phyloP scores from a whole-genome alignment of 2,888 invertebrate genomes.

The Acronicta leporina region DNA sequence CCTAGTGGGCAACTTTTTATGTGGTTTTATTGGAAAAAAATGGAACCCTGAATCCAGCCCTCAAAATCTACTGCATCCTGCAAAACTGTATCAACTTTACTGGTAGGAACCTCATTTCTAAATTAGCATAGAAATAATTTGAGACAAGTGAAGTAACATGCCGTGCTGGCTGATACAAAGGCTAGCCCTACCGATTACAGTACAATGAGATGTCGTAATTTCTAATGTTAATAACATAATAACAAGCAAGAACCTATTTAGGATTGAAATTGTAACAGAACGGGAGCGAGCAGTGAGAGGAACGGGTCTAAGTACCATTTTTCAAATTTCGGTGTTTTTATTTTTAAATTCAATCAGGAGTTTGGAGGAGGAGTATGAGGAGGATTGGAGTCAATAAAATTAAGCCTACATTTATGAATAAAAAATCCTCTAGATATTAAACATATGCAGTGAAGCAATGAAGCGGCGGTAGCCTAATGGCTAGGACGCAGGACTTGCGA shows the following conservation, averaged over 20 bases:
- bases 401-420: no score
- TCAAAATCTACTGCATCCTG: no score
- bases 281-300: slow-evolving; percentile 51
- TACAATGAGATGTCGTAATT: slow-evolving; percentile 83
- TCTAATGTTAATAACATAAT: slow-evolving; percentile 84
- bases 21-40: no score
- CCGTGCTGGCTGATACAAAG: slow-evolving; percentile 42
- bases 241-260: slow-evolving; percentile 71
- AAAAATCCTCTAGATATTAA: no score
- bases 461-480: no score
- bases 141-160: slow-evolving; percentile 39
- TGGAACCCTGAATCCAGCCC: no score
- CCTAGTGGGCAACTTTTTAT: no score
- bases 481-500: no score
- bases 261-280: slow-evolving; percentile 67
- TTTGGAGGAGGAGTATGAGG: no score
- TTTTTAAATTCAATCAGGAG: background rate
- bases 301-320: slow-evolving; percentile 40
- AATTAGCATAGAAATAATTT: slow-evolving; percentile 44
- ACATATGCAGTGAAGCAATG: no score
- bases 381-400: no score
- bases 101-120: slow-evolving; percentile 10
- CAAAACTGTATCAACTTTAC: background rate
- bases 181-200: slow-evolving; percentile 65
- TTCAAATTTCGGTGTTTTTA: background rate